Evolutionary conservation across 2,797 vertebrate genomes (phyloP), one percentile per base, ranked within the genome.

Genomic region (Rachycentron canadum): DNA sequence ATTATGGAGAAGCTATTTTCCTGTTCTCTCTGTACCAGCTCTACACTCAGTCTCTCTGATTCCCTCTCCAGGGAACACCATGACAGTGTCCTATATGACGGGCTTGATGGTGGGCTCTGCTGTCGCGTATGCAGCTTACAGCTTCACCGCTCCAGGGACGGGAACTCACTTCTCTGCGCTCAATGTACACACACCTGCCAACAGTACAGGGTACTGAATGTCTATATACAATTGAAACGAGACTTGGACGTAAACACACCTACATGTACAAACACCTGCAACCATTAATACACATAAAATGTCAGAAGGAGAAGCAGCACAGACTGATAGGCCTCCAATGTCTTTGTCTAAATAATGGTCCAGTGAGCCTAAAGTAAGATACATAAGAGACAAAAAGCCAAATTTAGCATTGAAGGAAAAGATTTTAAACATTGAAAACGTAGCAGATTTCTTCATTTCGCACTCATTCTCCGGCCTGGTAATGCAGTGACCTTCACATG

Each of bases 1-100:
- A 19, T 8, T 21, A 28, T n/a, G 0, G 36, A 50, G 41, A 7
- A 63, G 28, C n/a, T 12, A 3, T 21, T 25, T 40, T 34, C 16
- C 59, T 64, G 1, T 12, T 40, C 32, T 47, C 11, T 62, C 10
- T 38, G 28, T 50, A 7, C 61, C 16, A 43, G 45, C 69, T 60
- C 43, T 19, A 23, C 40, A 28, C 8, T 60, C 43, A 61, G 14
- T 26, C 26, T 66, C 26, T 66, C n/a, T 66, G 45, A 43, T 5
- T 87, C n/a, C 78, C 26, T 74, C 65, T 69, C 13, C 89, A 99
- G 98, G 98, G 65, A 99, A 99, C 94, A 99, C 97, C 66, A 99
- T 99, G 98, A 99, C 98, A 0, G 98, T 99, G 82, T 99, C 98
- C 86, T 99, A 99, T 76, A 99, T 99, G 98, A 95, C 96, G 0